Conservation (phyloP, 2,888 invertebrate genomes). For the Leucophora obtusa region DNA sequence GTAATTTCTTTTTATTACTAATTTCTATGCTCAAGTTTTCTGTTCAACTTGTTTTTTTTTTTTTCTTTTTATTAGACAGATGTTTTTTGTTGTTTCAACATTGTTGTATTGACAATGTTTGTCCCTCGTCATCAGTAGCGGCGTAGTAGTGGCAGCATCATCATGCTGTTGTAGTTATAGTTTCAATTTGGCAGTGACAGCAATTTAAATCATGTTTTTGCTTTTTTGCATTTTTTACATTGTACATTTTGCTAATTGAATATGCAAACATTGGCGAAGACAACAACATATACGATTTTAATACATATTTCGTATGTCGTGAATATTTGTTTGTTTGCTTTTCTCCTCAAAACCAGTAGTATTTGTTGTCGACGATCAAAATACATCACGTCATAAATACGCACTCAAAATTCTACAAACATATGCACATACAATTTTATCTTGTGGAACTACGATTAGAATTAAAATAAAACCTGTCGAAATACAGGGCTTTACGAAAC, state of each 20-base stretch:
- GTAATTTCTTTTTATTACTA: constrained; percentile 11
- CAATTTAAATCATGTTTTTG: constrained; percentile 73
- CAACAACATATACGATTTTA: constrained; percentile 15
- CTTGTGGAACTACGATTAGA: background rate
- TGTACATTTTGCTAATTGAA: constrained; percentile 52
- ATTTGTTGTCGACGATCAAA: constrained; percentile 9
- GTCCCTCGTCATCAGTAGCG: constrained; percentile 27
- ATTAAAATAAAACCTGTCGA: background rate
- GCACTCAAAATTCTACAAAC: constrained; percentile 6
- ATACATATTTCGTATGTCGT: background rate
- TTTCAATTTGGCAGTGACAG: constrained; percentile 72
- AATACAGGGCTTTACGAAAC: constrained; percentile 7
- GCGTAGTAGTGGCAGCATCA: constrained; percentile 1
- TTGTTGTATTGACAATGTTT: constrained; percentile 58
- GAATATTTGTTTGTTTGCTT: background rate
- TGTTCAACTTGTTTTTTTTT: constrained; percentile 21
- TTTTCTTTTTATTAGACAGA: constrained; percentile 44
- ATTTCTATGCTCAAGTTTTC: constrained; percentile 10
- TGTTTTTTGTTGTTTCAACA: constrained; percentile 56
- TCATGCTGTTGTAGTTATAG: constrained; percentile 35
- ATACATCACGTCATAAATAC: constrained; percentile 35
- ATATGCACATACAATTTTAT: constrained; percentile 2
- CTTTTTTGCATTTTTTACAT: constrained; percentile 10
- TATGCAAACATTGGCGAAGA: constrained; percentile 55
- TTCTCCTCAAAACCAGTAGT: background rate